phyloP scores from a whole-genome alignment of 2,888 invertebrate genomes.

The Melinopterus prodromus region DNA sequence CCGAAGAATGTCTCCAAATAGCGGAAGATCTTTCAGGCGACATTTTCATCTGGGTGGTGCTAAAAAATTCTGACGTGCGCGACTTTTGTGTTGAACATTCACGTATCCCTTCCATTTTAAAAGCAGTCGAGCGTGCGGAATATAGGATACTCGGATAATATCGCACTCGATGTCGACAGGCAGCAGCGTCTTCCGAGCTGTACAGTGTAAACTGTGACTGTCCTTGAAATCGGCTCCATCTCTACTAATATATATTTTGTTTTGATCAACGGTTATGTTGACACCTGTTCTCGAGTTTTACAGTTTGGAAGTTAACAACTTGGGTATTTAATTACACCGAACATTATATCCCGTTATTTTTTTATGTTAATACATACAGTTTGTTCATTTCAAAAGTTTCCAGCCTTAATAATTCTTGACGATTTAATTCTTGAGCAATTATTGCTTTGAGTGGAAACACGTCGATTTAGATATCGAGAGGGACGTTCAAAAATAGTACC shows the following conservation, averaged over 20 bases:
- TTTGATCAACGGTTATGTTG: neutral
- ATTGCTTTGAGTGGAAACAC: no score
- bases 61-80: constrained; percentile 18
- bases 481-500: no score
- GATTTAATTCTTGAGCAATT: no score
- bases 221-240: neutral
- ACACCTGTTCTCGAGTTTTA: no score
- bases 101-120: neutral
- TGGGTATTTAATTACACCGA: no score
- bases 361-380: no score
- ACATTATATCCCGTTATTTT: no score
- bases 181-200: neutral
- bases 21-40: constrained; percentile 24
- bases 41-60: constrained; percentile 23
- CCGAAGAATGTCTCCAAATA: constrained; percentile 6
- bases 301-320: no score
- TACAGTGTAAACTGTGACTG: neutral
- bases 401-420: no score
- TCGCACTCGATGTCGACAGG: neutral
- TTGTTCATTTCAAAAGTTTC: no score
- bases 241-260: neutral
- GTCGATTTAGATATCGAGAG: no score
- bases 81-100: constrained; percentile 17
- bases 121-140: constrained; percentile 27
- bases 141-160: constrained; percentile 16